phyloP scores from a whole-genome alignment of 2,113 vertebrate genomes.

The Thinocorus orbignyianus region DNA sequence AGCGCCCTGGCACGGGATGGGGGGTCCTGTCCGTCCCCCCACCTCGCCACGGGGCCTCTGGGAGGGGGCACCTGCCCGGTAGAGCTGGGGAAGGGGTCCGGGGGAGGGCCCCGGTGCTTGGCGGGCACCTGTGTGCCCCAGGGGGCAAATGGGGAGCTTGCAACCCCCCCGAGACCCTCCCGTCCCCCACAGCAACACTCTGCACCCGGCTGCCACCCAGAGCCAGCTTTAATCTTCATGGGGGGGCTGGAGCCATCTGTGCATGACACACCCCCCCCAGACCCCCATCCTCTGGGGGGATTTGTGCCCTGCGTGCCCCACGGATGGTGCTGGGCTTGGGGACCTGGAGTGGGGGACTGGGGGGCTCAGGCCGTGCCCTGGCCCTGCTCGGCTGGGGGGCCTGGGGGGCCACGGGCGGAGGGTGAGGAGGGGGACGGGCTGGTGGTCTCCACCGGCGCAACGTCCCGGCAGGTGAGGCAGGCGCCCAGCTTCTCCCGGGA shows the following conservation, averaged over 20 bases:
- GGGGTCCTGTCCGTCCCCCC: not conserved
- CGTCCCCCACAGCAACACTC: not conserved
- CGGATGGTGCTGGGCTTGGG: not conserved
- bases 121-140: accelerated
- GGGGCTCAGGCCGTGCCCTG: slow-evolving; percentile 72
- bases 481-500: slow-evolving; percentile 82
- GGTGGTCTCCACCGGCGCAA: slow-evolving; percentile 81
- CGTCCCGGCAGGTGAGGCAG: slow-evolving; percentile 80
- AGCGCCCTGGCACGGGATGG: slow-evolving; percentile 30
- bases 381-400: slow-evolving; percentile 5
- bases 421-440: slow-evolving; percentile 80
- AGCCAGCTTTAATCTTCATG: not conserved
- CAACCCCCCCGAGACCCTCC: not conserved
- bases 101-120: accelerated
- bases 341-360: slow-evolving; percentile 59
- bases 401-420: slow-evolving; percentile 63
- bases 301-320: not conserved
- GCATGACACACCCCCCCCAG: not conserved
- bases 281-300: not conserved
- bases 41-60: not conserved
- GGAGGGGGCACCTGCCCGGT: not conserved
- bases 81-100: no score
- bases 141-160: not conserved
- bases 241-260: not conserved
- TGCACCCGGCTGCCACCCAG: not conserved